Conservation (phyloP, 2,888 invertebrate genomes). For the Liodrosophila aerea region DNA sequence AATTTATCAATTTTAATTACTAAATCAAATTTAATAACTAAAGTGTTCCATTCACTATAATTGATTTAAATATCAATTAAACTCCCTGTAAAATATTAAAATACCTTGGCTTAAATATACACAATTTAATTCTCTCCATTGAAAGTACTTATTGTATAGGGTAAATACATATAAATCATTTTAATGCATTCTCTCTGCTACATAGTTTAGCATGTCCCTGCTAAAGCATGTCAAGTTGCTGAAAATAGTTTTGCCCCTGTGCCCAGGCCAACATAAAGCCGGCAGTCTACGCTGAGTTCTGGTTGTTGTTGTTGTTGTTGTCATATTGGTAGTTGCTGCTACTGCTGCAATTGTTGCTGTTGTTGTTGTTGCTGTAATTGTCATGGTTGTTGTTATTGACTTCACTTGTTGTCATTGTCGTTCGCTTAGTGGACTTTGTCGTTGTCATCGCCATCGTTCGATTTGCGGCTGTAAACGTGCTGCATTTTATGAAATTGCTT, state of each 20-base stretch:
- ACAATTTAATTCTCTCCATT: too few relatives aligned
- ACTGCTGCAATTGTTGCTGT: conserved; percentile 13
- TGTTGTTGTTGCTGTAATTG: conserved; percentile 46
- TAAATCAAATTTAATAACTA: too few relatives aligned
- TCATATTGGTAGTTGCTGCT: conserved; percentile 14
- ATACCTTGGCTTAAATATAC: too few relatives aligned
- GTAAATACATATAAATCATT: too few relatives aligned
- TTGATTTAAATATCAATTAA: too few relatives aligned
- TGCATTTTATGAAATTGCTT: conserved; percentile 68
- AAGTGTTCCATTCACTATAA: too few relatives aligned
- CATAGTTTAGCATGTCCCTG: too few relatives aligned
- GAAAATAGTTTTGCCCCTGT: conserved; percentile 6
- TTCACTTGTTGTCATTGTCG: conserved; percentile 38
- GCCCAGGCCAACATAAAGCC: too few relatives aligned
- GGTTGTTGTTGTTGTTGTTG: conserved; percentile 9
- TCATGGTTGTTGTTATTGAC: conserved; percentile 60
- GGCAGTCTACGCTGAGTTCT: not conserved
- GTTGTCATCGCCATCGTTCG: conserved; percentile 37
- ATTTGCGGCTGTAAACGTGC: conserved; percentile 59
- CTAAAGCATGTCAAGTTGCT: not conserved
- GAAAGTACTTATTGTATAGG: too few relatives aligned
- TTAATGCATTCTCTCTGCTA: too few relatives aligned
- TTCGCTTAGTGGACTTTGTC: conserved; percentile 40
- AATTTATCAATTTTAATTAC: too few relatives aligned
- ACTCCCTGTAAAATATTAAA: too few relatives aligned